Conservation (phyloP, 2,888 invertebrate species). For the Aromia moschata region DNA sequence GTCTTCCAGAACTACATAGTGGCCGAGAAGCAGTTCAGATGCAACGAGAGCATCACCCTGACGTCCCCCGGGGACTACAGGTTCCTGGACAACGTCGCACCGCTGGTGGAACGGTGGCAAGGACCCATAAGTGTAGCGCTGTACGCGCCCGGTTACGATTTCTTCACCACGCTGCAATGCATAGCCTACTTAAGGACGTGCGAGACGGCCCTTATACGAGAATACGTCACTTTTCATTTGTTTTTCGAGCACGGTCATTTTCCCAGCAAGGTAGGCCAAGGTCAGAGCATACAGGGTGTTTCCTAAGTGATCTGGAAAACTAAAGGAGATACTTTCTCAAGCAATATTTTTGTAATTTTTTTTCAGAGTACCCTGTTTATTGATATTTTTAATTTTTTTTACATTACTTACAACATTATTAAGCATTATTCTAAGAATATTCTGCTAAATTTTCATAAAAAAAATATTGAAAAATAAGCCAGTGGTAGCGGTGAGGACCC, state of each 20-base stretch:
- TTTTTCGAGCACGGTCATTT: slow-evolving; percentile 84
- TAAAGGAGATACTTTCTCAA: no score
- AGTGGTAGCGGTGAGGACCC: no score
- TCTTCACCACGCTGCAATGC: slow-evolving; percentile 75
- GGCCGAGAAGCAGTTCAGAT: slow-evolving; percentile 52
- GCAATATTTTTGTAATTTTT: no score
- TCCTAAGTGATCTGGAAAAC: no score
- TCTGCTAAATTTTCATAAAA: no score
- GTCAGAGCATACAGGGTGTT: no score
- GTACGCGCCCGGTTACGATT: slow-evolving; percentile 84
- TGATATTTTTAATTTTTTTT: no score
- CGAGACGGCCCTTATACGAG: slow-evolving; percentile 73
- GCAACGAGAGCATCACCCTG: slow-evolving; percentile 44
- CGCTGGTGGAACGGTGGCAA: slow-evolving; percentile 82
- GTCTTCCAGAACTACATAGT: slow-evolving; percentile 83
- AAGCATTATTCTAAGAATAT: no score
- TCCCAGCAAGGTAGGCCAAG: slow-evolving; percentile 65
- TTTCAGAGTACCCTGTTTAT: no score
- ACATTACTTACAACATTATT: no score
- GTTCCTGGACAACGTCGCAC: slow-evolving; percentile 85
- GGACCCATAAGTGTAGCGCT: slow-evolving; percentile 86
- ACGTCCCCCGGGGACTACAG: slow-evolving; percentile 61
- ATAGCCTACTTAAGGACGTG: slow-evolving; percentile 83
- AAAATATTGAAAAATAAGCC: no score
- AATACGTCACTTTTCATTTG: slow-evolving; percentile 84